phyloP scores from a whole-genome alignment of 1,140 invertebrate species.

The Drosophila pachea region DNA sequence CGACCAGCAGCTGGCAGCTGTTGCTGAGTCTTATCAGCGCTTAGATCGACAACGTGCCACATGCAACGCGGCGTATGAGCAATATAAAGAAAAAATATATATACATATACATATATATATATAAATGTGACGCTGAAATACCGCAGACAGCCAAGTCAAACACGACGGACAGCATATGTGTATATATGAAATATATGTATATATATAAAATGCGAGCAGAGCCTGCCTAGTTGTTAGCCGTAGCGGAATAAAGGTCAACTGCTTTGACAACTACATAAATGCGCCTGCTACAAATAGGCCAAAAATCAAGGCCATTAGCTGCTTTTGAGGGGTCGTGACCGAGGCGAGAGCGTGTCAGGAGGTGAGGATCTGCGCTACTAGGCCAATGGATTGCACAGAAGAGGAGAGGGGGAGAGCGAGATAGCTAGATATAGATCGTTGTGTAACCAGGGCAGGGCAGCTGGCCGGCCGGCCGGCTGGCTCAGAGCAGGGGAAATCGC shows the following conservation, averaged over 20 bases:
- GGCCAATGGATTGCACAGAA: too few relatives aligned
- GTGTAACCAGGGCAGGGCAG: too few relatives aligned
- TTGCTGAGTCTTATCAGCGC: slow-evolving; percentile 45
- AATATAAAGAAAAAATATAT: slow-evolving; percentile 19
- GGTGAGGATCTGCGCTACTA: too few relatives aligned
- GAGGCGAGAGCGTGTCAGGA: neutral
- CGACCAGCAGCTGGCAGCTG: slow-evolving; percentile 38
- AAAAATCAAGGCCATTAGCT: slow-evolving; percentile 4
- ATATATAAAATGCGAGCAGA: neutral
- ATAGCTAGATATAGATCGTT: too few relatives aligned
- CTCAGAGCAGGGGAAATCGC: neutral
- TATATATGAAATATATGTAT: neutral
- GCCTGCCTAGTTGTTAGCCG: neutral
- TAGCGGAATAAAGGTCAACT: slow-evolving; percentile 2
- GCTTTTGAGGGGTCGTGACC: neutral
- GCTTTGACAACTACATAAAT: slow-evolving; percentile 6
- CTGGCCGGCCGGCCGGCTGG: neutral
- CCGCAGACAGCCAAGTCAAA: neutral
- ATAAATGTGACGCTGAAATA: slow-evolving; percentile 10
- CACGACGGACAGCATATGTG: slow-evolving; percentile 13
- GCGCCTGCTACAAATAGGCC: neutral
- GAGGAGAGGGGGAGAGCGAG: too few relatives aligned
- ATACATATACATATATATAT: too few relatives aligned
- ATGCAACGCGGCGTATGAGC: slow-evolving; percentile 43
- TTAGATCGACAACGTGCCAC: slow-evolving; percentile 46